Base-by-base conservation (phyloP, 1,140 invertebrate genomes). In the Drosophila rhopaloa region DNA sequence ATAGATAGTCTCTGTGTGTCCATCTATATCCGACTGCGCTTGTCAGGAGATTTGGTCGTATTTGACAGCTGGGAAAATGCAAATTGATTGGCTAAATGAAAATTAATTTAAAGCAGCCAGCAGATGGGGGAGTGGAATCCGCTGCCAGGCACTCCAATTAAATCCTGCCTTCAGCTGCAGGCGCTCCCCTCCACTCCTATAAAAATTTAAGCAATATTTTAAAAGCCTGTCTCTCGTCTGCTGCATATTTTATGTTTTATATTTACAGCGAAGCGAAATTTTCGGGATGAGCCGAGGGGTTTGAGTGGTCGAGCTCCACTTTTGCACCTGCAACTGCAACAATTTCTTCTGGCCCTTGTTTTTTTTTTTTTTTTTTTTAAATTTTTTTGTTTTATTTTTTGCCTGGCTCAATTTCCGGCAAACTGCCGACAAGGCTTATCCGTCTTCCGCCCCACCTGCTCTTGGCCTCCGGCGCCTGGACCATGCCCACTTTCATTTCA, bases 201-300 rank as follows among this genome's bases (percentile, higher is more conserved):
- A 61, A 48, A 76, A 67, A 76, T 75, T 88, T 71, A 68, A 82
- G 71, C 75, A 88, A 82, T 88, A 88, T 86, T 88, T 86, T 88
- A 86, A 86, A 88, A 88, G 83, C 70, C 55, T 61, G 61, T 62
- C 71, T 53, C n/a, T 16, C 27, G 65, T 43, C 29, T 13, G 37
- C 53, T 86, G 66, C 59, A 88, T 86, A 88, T 76, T 86, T 88
- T 38, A 88, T 86, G 48, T 27, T 55, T 79, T 72, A 67, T 79
- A 76, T 85, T 88, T 82, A 82, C 83, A 76, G 55, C 70, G 29
- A 13, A 43, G 51, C 35, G 47, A 43, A 43, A 9, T 11, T 61
- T 63, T 65, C 37, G 60, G 65, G 19, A 62, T 62, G 40, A 50
- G 38, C 19, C 37, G 57, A 24, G 29, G 27, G 16, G 13, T 19